phyloP scores from a whole-genome alignment of 2,113 vertebrate species.

The Paracanthobrama guichenoti region DNA sequence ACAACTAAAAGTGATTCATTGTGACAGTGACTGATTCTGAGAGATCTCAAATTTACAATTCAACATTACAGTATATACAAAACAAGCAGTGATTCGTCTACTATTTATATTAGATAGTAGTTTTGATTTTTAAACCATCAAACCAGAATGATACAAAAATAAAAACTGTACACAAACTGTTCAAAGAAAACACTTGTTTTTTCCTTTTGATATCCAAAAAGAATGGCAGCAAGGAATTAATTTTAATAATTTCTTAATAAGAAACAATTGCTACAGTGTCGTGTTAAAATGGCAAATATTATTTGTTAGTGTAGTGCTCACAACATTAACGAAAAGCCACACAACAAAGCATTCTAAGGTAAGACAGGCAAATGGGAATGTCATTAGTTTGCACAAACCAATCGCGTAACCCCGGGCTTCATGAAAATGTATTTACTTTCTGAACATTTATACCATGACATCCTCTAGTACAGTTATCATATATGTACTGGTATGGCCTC shows the following conservation, averaged over 20 bases:
- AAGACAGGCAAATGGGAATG: constrained; percentile 71
- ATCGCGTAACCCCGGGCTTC: constrained; percentile 54
- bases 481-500: constrained; percentile 43
- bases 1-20: constrained; percentile 68
- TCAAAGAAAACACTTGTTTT: constrained; percentile 78
- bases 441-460: constrained; percentile 35
- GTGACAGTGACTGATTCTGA: constrained; percentile 66
- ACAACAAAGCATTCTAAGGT: constrained; percentile 69
- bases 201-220: constrained; percentile 77
- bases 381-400: constrained; percentile 42
- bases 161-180: constrained; percentile 87
- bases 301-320: constrained; percentile 75
- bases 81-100: constrained; percentile 70
- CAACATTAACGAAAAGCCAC: constrained; percentile 74
- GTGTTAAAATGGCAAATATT: constrained; percentile 84
- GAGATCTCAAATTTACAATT: constrained; percentile 84
- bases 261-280: constrained; percentile 90
- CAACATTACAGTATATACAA: constrained; percentile 89
- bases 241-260: constrained; percentile 78
- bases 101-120: constrained; percentile 75
- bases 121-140: constrained; percentile 73
- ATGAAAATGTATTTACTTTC: too few species aligned
- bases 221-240: constrained; percentile 82
- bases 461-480: constrained; percentile 53
- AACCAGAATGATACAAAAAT: constrained; percentile 86